A percentile compares a stretch with the other conserved stretches of the same genome.
These are phyloP conservation scores for Seriola aureovittata DNA, from an alignment of 2,113 vertebrate species.

Conservation along the genomic window DNA sequence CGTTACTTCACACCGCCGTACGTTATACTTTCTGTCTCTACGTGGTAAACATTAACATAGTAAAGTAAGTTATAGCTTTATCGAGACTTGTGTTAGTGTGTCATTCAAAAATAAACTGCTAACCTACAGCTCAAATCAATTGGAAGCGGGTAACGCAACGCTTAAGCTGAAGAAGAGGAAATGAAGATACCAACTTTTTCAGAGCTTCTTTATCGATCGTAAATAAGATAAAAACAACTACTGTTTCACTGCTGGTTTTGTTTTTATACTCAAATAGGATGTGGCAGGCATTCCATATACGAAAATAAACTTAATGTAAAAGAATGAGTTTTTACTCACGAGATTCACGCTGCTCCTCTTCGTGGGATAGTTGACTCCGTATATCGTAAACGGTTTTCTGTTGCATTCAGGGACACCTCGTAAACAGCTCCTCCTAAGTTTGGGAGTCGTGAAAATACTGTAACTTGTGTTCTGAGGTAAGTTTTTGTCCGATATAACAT, in stretches of 20 bases:
- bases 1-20: neutral
- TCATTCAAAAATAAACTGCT: accelerated
- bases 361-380: neutral
- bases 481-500: no score
- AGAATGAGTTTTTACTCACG: conserved; percentile 34
- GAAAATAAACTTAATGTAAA: neutral
- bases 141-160: neutral
- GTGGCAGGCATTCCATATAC: no score
- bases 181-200: conserved; percentile 21
- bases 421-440: accelerated
- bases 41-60: neutral
- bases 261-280: neutral
- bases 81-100: no score
- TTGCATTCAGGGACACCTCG: conserved; percentile 44
- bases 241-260: accelerated
- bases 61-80: neutral
- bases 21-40: neutral
- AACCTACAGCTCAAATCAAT: neutral
- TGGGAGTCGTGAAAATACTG: neutral
- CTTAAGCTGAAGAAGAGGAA: conserved; percentile 31
- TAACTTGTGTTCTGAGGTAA: no score
- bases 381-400: neutral
- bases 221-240: no score
- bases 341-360: neutral
- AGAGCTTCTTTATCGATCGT: neutral